Percentiles rank a stretch among this genome's conserved stretches.
phyloP scores from a whole-genome alignment of 2,113 vertebrate species.

The Pandion haliaetus region DNA sequence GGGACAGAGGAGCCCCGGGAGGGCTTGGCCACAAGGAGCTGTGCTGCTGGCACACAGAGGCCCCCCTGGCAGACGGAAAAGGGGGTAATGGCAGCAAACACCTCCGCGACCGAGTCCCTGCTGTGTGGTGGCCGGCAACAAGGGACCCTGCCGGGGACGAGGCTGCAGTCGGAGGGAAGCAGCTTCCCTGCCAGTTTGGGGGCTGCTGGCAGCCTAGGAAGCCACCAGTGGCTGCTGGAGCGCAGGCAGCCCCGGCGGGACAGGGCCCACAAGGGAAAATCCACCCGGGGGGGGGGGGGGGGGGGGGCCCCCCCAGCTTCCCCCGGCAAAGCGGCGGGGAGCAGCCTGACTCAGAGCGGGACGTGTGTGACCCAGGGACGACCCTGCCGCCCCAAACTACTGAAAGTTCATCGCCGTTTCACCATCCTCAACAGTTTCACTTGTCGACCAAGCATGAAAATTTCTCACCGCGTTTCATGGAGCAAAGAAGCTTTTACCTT shows the following conservation, averaged over 20 bases:
- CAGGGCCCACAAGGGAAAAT: background rate
- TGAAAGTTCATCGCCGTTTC: background rate
- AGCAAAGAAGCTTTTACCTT: background rate
- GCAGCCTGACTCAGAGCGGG: background rate
- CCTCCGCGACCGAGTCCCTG: background rate
- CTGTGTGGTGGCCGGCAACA: background rate
- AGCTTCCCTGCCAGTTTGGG: rapidly evolving
- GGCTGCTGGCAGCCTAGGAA: background rate
- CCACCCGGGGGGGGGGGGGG: rapidly evolving
- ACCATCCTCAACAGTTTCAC: background rate
- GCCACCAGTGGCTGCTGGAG: background rate
- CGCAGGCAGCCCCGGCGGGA: rapidly evolving
- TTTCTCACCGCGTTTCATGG: background rate
- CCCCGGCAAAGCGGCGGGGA: background rate
- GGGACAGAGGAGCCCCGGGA: background rate
- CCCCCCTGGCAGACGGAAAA: background rate
- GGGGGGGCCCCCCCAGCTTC: too few relatives aligned
- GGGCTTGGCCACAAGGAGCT: background rate
- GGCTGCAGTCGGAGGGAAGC: background rate
- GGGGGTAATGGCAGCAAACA: background rate
- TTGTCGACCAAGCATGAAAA: background rate
- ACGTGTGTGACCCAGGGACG: background rate
- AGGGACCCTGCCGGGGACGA: rapidly evolving
- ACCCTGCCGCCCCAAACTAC: background rate
- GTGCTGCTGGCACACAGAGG: background rate